Conservation (phyloP, 2,888 invertebrate genomes). For the Oscheius sp. region DNA sequence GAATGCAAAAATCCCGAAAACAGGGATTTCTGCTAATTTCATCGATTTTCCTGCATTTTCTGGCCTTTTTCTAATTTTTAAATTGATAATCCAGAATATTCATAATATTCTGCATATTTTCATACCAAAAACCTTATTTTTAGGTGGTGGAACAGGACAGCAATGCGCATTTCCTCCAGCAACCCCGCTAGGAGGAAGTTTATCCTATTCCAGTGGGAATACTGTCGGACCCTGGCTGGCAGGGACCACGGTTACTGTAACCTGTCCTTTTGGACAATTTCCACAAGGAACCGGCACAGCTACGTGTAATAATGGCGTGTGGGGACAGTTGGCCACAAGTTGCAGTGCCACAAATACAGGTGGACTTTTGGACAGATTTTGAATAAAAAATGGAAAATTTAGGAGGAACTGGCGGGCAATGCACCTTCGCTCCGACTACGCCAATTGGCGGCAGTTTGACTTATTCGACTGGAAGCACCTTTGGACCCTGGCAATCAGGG, state of each 20-base stretch:
- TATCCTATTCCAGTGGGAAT: constrained; percentile 43
- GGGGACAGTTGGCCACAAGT: constrained; percentile 21
- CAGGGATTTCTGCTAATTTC: too few species aligned
- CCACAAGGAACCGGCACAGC: constrained; percentile 39
- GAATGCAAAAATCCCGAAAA: too few species aligned
- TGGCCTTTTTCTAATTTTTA: too few species aligned
- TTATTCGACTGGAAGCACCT: constrained; percentile 9
- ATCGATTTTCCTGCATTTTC: too few species aligned
- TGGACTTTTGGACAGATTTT: constrained; percentile 31
- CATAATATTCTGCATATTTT: not conserved
- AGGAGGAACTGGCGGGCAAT: constrained; percentile 33
- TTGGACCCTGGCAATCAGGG: constrained; percentile 24
- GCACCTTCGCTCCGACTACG: constrained; percentile 9
- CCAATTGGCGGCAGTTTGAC: constrained; percentile 22
- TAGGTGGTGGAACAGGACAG: constrained; percentile 7
- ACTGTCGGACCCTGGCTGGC: constrained; percentile 20
- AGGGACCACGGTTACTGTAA: constrained; percentile 49
- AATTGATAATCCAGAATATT: too few species aligned
- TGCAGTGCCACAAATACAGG: constrained; percentile 5
- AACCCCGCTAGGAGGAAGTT: constrained; percentile 44
- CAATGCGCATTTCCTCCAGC: constrained; percentile 45
- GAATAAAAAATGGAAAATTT: not conserved
- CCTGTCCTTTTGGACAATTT: constrained; percentile 45
- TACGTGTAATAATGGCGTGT: constrained; percentile 38
- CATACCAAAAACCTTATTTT: not conserved